Evolutionary conservation across 1,140 invertebrate genomes (phyloP).

Genomic region (Calephelis nemesis): DNA sequence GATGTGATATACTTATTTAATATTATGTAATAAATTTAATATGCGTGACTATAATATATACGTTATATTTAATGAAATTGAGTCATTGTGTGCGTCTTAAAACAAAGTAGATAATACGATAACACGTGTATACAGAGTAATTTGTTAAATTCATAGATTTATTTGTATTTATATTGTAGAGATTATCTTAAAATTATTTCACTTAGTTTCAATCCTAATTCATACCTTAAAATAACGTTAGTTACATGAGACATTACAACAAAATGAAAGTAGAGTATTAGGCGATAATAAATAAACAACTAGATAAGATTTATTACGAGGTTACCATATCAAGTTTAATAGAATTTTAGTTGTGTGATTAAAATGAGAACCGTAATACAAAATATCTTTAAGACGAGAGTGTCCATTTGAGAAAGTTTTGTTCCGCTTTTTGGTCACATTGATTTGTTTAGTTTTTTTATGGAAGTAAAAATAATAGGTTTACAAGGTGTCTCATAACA

Average conservation of each 20-base stretch:
- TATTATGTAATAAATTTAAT: conserved; percentile 60
- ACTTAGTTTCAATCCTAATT: conserved; percentile 31
- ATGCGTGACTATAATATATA: conserved; percentile 33
- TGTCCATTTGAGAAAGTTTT: too few relatives aligned
- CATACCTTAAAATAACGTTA: conserved; percentile 25
- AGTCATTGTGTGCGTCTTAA: conserved; percentile 45
- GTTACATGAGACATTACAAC: conserved; percentile 9
- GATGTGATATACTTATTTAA: conserved; percentile 68
- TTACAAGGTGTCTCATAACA: too few relatives aligned
- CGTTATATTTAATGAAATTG: conserved; percentile 44
- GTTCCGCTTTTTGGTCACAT: too few relatives aligned
- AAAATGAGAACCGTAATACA: neutral
- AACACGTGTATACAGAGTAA: conserved; percentile 35
- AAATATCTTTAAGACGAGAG: too few relatives aligned
- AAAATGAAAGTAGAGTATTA: conserved; percentile 32
- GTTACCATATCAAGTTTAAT: conserved; percentile 19
- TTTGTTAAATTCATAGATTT: conserved; percentile 42
- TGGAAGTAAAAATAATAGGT: too few relatives aligned
- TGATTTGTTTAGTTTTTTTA: too few relatives aligned
- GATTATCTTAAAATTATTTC: conserved; percentile 31
- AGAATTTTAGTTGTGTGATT: neutral
- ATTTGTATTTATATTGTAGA: conserved; percentile 40
- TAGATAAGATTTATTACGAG: conserved; percentile 35
- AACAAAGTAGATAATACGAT: conserved; percentile 37
- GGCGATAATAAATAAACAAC: conserved; percentile 36